Percentiles rank a stretch among this genome's conserved stretches.
These are phyloP conservation scores for Phaedon cochleariae DNA, from an alignment of 2,888 invertebrate genomes.

Conservation along the genomic window DNA sequence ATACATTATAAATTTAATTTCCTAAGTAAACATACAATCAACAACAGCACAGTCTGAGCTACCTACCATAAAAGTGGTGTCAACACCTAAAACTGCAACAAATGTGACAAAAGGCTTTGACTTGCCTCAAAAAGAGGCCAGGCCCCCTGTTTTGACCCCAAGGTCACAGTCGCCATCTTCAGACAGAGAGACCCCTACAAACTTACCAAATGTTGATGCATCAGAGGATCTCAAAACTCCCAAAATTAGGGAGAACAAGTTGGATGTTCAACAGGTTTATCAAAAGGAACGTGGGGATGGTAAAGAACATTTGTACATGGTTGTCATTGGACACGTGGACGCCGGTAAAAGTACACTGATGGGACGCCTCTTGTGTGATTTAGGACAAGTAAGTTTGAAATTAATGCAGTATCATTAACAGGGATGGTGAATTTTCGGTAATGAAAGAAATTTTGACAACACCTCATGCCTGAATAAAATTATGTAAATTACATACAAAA, in stretches of 20 bases:
- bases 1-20: conserved; percentile 25
- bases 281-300: conserved; percentile 78
- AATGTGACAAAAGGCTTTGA: conserved; percentile 70
- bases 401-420: too few relatives aligned
- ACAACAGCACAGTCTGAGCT: conserved; percentile 28
- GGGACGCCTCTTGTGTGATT: conserved; percentile 89
- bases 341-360: conserved; percentile 97
- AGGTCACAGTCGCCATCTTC: conserved; percentile 66
- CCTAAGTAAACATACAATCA: conserved; percentile 24
- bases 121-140: conserved; percentile 54
- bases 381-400: conserved; percentile 72
- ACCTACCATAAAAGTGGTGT: conserved; percentile 53
- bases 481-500: too few relatives aligned
- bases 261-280: conserved; percentile 71
- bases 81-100: conserved; percentile 63
- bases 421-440: too few relatives aligned
- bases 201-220: conserved; percentile 29
- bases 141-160: conserved; percentile 64
- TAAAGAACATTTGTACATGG: conserved; percentile 90
- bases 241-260: conserved; percentile 65
- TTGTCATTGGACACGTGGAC: conserved; percentile 96
- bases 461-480: too few relatives aligned
- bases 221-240: conserved; percentile 41
- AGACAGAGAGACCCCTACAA: conserved; percentile 66
- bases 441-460: too few relatives aligned